Percentiles rank a stretch among this genome's conserved stretches.
These are phyloP conservation scores for Amphiprion percula DNA, from an alignment of 2,113 vertebrate species.

Conservation along the genomic window DNA sequence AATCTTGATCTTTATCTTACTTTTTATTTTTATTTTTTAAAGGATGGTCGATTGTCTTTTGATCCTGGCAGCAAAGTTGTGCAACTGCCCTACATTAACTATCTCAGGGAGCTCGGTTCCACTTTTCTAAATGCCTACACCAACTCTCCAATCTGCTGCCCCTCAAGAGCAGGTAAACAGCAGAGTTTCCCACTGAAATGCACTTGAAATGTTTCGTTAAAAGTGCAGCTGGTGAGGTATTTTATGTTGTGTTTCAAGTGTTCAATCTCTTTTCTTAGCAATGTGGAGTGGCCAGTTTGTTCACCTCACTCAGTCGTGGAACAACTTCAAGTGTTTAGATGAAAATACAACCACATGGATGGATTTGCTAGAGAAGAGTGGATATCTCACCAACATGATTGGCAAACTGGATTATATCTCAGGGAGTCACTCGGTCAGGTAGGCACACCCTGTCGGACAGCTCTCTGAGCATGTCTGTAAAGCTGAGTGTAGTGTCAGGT, in stretches of 20 bases:
- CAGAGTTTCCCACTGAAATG: not conserved
- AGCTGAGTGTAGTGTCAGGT: not conserved
- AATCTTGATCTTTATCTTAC: not conserved
- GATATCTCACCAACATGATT: conserved; percentile 88
- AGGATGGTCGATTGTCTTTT: conserved; percentile 97
- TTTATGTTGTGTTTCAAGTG: not conserved
- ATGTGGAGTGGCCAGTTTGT: conserved; percentile 98
- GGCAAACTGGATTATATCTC: conserved; percentile 96
- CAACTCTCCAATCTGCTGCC: conserved; percentile 97
- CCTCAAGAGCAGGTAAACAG: conserved; percentile 92
- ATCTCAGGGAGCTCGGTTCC: conserved; percentile 87
- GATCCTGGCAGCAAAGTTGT: conserved; percentile 88
- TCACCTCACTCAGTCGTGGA: conserved; percentile 96
- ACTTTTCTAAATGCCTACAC: conserved; percentile 94
- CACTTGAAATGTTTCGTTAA: not conserved
- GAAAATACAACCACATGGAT: conserved; percentile 93
- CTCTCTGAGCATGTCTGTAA: not conserved
- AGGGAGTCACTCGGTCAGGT: conserved; percentile 96
- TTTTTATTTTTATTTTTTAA: conserved; percentile 42
- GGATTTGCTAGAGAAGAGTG: conserved; percentile 89
- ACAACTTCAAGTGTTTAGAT: conserved; percentile 96
- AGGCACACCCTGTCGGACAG: conserved; percentile 35
- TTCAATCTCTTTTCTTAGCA: conserved; percentile 77
- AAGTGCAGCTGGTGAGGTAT: not conserved
- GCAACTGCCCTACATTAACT: conserved; percentile 89